Evolutionary conservation across 2,888 invertebrate species (phyloP), one percentile per base, ranked within the genome.

Genomic region (Zygothrica quintamaculata): DNA sequence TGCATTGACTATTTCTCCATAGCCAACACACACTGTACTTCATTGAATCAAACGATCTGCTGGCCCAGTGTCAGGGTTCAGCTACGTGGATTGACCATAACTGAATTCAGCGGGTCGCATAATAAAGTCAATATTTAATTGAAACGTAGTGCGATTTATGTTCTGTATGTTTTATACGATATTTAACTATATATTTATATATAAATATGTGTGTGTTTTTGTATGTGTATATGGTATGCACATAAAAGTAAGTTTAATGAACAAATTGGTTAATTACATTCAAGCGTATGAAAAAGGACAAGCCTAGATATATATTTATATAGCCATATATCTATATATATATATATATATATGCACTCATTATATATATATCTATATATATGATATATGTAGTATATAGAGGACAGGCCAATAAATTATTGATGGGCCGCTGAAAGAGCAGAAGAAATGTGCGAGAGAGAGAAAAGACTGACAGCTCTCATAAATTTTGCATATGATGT

Each of bases 191-290:
- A 44, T n/a, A n/a, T n/a, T n/a, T n/a, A n/a, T n/a, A n/a, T n/a
- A n/a, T n/a, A n/a, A n/a, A n/a, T n/a, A n/a, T n/a, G n/a, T n/a
- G n/a, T n/a, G n/a, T n/a, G n/a, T n/a, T n/a, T n/a, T n/a, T n/a
- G n/a, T n/a, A n/a, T n/a, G n/a, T n/a, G n/a, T n/a, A n/a, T n/a
- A n/a, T n/a, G n/a, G 36, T 53, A 13, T 31, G 44, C 33, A 68
- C 60, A 86, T 69, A 84, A 76, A 79, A 77, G 77, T 84, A 80
- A 79, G 50, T 76, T 86, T 78, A 85, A 78, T 85, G 75, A 85
- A 79, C 84, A 77, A 79, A 73, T 86, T 84, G 87, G 66, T 86
- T 84, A 84, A 79, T 79, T 86, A 76, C 62, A 66, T 65, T 71
- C 53, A 34, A 39, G 42, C 50, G 42, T 31, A 56, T 50, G 56